Percentiles rank a stretch among this genome's conserved stretches.
Evolutionary conservation across 1,140 invertebrate species (phyloP).

Genomic region (Lepeophtheirus salmonis): DNA sequence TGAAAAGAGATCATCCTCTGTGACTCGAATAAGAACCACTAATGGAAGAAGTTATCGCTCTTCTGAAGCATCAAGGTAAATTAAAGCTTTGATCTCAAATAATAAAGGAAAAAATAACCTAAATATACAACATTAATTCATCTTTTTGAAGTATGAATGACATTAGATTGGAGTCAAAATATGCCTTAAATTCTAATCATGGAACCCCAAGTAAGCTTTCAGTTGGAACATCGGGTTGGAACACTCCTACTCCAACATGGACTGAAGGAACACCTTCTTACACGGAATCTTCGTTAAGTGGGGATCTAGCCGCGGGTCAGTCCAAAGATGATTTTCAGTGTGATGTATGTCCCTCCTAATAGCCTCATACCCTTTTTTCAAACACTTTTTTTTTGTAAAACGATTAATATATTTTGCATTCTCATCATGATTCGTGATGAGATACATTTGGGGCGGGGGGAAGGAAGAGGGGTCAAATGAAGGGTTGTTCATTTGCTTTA

Average conservation of each 20-base stretch:
- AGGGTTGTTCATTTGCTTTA: too few relatives aligned
- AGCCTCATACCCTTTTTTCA: too few relatives aligned
- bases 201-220: constrained; percentile 4
- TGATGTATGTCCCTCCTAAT: not conserved
- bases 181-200: not conserved
- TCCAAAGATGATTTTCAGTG: not conserved
- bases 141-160: not conserved
- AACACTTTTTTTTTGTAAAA: too few relatives aligned
- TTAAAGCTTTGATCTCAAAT: too few relatives aligned
- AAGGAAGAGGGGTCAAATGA: not conserved
- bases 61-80: not conserved
- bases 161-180: not conserved
- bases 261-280: constrained; percentile 93
- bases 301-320: constrained; percentile 41
- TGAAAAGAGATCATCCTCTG: not conserved
- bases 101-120: too few relatives aligned
- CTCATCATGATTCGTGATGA: not conserved
- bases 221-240: constrained; percentile 35
- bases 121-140: too few relatives aligned
- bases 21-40: not conserved
- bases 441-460: not conserved
- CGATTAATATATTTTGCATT: not conserved
- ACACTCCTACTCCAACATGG: constrained; percentile 74
- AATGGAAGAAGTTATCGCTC: not conserved
- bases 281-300: constrained; percentile 83